These are phyloP conservation scores for Melanophora roralis DNA, from an alignment of 2,888 invertebrate genomes.

Conservation along the genomic window DNA sequence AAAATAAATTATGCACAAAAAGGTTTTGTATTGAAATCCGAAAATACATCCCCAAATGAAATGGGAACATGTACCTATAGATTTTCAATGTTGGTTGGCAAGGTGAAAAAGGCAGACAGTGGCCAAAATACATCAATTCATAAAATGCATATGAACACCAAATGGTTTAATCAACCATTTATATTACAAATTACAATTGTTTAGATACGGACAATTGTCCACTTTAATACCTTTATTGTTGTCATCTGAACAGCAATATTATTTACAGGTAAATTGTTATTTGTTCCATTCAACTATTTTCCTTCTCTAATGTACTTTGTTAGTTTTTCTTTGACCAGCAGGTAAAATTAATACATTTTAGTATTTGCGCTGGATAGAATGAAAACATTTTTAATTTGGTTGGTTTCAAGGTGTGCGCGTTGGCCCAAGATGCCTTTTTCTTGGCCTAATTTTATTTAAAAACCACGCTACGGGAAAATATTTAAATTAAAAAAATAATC, in stretches of 20 bases:
- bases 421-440: background rate
- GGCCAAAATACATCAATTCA: constrained; percentile 8
- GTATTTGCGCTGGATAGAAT: constrained; percentile 5
- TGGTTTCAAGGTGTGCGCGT: constrained; percentile 18
- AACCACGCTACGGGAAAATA: background rate
- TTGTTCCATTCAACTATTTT: constrained; percentile 53
- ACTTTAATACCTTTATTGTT: constrained; percentile 50
- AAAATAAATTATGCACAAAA: constrained; percentile 40
- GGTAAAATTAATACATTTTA: constrained; percentile 38
- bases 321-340: constrained; percentile 9
- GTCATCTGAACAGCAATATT: constrained; percentile 20
- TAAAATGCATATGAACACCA: constrained; percentile 40
- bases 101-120: constrained; percentile 17
- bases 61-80: constrained; percentile 3
- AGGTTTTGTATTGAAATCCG: background rate
- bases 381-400: constrained; percentile 19
- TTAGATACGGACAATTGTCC: constrained; percentile 39
- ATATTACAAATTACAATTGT: constrained; percentile 24
- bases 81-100: constrained; percentile 7
- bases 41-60: constrained; percentile 18
- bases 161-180: constrained; percentile 51
- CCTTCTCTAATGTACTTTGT: background rate
- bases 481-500: constrained; percentile 30
- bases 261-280: constrained; percentile 11
- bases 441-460: background rate